Conservation (phyloP, 2,113 vertebrate genomes). For the Corydoras sp. region DNA sequence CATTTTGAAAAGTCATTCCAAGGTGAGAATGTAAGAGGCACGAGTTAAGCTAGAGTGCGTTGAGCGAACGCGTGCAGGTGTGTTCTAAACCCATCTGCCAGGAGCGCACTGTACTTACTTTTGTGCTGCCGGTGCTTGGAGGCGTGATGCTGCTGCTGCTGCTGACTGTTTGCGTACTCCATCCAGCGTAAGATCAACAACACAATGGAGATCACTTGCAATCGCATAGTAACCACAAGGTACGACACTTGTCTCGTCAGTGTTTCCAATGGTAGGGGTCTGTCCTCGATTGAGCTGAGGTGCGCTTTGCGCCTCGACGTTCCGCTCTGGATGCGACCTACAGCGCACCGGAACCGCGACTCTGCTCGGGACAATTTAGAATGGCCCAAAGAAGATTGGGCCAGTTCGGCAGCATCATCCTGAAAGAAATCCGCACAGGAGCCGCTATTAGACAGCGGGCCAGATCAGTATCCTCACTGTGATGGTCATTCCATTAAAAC, state of each 20-base stretch:
- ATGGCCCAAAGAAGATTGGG: constrained; percentile 70
- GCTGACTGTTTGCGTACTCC: constrained; percentile 94
- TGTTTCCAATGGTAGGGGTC: constrained; percentile 49
- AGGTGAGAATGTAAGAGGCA: not conserved
- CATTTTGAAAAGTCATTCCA: not conserved
- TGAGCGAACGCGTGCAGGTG: constrained; percentile 32
- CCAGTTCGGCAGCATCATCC: constrained; percentile 70
- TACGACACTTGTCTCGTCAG: constrained; percentile 71
- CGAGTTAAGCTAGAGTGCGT: not conserved
- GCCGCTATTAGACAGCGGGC: constrained; percentile 47
- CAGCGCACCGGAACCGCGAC: constrained; percentile 58
- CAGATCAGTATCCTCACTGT: constrained; percentile 2
- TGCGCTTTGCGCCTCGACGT: constrained; percentile 46
- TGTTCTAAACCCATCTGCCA: constrained; percentile 30
- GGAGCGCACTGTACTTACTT: constrained; percentile 77
- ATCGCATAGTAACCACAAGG: constrained; percentile 98
- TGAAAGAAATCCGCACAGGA: constrained; percentile 61
- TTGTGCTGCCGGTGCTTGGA: constrained; percentile 89
- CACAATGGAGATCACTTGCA: constrained; percentile 96
- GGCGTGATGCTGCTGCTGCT: constrained; percentile 68
- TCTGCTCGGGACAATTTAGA: constrained; percentile 54
- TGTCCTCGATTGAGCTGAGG: constrained; percentile 54
- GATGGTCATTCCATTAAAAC: no score
- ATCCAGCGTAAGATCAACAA: constrained; percentile 98
- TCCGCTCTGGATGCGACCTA: constrained; percentile 51